These are phyloP conservation scores for Canis aureus DNA, from an alignment of 2,113 vertebrate genomes.

Conservation along the genomic window DNA sequence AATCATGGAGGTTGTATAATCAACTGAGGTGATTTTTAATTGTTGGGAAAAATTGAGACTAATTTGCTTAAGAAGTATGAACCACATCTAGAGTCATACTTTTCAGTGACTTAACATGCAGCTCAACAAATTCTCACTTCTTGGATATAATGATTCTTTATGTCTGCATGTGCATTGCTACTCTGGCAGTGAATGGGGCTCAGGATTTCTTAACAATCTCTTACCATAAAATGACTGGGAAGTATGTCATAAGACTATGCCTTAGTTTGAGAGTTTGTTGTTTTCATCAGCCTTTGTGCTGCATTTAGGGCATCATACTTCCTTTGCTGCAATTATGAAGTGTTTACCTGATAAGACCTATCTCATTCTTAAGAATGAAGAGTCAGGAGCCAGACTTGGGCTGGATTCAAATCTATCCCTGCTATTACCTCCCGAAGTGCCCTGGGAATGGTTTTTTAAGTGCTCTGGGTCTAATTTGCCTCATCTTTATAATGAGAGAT, in stretches of 20 bases:
- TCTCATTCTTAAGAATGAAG: neutral
- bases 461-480: neutral
- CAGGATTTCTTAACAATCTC: neutral
- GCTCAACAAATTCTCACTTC: neutral
- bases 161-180: neutral
- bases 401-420: neutral
- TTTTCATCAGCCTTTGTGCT: neutral
- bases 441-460: neutral
- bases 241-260: neutral
- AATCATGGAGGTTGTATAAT: neutral
- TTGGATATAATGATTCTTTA: neutral
- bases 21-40: constrained; percentile 27
- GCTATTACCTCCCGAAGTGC: neutral
- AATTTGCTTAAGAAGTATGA: neutral
- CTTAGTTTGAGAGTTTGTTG: neutral
- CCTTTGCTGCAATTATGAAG: neutral
- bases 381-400: neutral
- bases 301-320: neutral
- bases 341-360: neutral
- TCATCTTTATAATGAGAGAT: neutral
- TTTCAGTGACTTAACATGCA: neutral
- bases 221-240: neutral
- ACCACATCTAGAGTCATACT: neutral
- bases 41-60: constrained; percentile 31
- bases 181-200: neutral